A percentile compares a stretch with the other conserved stretches of the same genome.
Conservation (phyloP, 2,888 invertebrate species). For the Nomada lathburiana region DNA sequence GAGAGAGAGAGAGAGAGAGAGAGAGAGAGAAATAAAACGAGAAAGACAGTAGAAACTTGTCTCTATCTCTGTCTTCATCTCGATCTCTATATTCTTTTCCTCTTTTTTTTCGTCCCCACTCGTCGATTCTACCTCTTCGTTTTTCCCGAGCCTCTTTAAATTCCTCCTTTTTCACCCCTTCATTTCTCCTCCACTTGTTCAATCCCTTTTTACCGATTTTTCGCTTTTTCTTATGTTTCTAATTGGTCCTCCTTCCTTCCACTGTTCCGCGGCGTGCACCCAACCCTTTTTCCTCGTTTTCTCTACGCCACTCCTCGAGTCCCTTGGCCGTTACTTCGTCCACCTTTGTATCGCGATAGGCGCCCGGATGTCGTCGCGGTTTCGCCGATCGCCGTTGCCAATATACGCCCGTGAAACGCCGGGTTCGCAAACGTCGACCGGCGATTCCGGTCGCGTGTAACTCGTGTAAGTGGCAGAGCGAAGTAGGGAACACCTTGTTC, state of each 20-base stretch:
- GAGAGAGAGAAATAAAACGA: slow-evolving; percentile 28
- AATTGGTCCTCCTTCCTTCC: slow-evolving; percentile 26
- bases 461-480: background rate
- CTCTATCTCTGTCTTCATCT: slow-evolving; percentile 47
- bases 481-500: background rate
- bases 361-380: background rate
- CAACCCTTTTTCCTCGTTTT: slow-evolving; percentile 3
- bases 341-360: background rate
- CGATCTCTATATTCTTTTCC: slow-evolving; percentile 21
- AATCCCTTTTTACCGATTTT: slow-evolving; percentile 9
- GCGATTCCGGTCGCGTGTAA: background rate
- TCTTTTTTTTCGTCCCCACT: background rate
- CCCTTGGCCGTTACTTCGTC: background rate
- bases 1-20: slow-evolving; percentile 11
- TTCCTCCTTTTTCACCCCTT: slow-evolving; percentile 27
- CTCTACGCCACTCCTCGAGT: background rate
- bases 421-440: background rate
- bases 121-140: slow-evolving; percentile 11
- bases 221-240: slow-evolving; percentile 35
- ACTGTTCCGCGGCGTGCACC: slow-evolving; percentile 1
- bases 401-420: background rate
- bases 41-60: slow-evolving; percentile 43
- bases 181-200: slow-evolving; percentile 19
- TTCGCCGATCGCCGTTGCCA: background rate
- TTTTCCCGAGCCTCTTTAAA: slow-evolving; percentile 25